Evolutionary conservation across 2,113 vertebrate species (phyloP).

Genomic region (Podarcis muralis): DNA sequence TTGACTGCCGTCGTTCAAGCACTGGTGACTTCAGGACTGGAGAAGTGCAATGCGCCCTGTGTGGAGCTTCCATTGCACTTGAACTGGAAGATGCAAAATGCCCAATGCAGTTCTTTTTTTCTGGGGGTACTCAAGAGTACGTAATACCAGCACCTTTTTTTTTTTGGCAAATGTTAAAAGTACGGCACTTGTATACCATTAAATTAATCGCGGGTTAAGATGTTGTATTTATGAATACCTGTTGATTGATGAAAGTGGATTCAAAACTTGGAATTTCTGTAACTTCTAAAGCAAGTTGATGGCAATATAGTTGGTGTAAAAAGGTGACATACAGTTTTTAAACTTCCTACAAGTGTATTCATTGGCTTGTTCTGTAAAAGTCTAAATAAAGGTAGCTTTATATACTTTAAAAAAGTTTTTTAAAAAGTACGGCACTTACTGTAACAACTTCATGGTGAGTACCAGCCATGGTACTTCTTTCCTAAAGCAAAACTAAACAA

Average conservation of each 20-base stretch:
- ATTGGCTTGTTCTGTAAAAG: conserved; percentile 77
- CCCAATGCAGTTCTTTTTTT: too few species aligned
- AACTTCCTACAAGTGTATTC: conserved; percentile 76
- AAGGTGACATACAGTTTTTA: conserved; percentile 78
- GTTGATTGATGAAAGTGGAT: conserved; percentile 67
- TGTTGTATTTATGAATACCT: conserved; percentile 71
- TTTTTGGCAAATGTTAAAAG: too few species aligned
- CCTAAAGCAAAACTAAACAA: too few species aligned
- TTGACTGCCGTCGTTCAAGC: too few species aligned
- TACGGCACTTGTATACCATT: neutral
- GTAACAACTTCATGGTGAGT: too few species aligned
- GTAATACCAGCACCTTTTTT: too few species aligned
- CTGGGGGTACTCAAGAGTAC: too few species aligned
- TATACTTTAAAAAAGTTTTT: conserved; percentile 55
- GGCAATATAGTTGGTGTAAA: conserved; percentile 67
- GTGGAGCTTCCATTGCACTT: too few species aligned
- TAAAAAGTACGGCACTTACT: too few species aligned
- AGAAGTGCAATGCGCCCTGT: too few species aligned
- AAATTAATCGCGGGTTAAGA: conserved; percentile 65
- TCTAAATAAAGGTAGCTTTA: conserved; percentile 83
- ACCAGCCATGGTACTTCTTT: neutral
- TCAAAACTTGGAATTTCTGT: conserved; percentile 67
- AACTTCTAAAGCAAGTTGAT: conserved; percentile 50
- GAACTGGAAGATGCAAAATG: too few species aligned
- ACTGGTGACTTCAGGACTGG: too few species aligned